Conservation (phyloP, 2,113 vertebrate genomes). For the Elephantulus edwardii region DNA sequence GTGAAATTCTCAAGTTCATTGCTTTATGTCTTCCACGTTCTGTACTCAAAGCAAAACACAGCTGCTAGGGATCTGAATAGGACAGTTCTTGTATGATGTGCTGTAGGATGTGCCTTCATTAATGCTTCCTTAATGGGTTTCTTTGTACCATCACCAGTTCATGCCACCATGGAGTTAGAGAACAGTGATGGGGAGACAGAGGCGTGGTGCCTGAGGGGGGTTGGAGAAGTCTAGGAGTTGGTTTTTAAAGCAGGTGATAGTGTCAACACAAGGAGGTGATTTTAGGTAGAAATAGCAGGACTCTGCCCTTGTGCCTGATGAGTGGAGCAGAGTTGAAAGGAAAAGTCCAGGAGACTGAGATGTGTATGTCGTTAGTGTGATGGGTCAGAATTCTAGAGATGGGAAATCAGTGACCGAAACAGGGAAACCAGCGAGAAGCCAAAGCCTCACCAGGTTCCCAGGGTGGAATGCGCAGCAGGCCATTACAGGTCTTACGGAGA, state of each 20-base stretch:
- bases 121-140: background rate
- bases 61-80: background rate
- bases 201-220: background rate
- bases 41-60: background rate
- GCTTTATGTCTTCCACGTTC: constrained; percentile 8
- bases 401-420: background rate
- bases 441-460: background rate
- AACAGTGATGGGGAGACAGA: background rate
- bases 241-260: background rate
- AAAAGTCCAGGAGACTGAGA: background rate
- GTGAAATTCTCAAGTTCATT: too few species aligned
- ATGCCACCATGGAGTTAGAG: background rate
- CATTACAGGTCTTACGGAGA: background rate
- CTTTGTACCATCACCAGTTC: background rate
- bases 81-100: background rate
- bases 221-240: background rate
- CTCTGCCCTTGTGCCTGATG: background rate
- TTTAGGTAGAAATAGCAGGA: background rate
- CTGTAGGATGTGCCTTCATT: background rate
- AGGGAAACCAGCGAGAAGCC: background rate
- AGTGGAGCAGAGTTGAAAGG: background rate
- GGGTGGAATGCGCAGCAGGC: background rate
- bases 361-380: too few species aligned
- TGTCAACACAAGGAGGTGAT: background rate
- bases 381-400: background rate